A percentile compares a stretch with the other conserved stretches of the same genome.
Evolutionary conservation across 2,888 invertebrate species (phyloP).

Genomic region (Acanthococcus lagerstroemiae): DNA sequence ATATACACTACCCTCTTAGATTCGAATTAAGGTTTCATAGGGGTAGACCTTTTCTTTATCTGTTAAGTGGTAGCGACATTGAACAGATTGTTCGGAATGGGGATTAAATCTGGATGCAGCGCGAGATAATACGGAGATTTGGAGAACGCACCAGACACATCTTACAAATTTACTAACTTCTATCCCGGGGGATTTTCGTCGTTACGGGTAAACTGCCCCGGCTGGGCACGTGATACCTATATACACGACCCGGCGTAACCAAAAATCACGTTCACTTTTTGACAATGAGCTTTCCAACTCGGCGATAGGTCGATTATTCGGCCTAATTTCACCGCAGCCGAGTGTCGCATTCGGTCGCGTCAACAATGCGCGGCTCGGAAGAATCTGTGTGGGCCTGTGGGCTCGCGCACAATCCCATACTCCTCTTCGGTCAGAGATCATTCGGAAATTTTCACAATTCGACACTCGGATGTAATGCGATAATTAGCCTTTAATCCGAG

Average conservation of each 20-base stretch:
- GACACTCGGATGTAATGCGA: no score
- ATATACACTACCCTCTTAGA: slow-evolving; percentile 10
- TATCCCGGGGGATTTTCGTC: not conserved
- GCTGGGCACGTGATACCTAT: not conserved
- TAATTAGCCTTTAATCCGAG: not conserved
- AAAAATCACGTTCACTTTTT: not conserved
- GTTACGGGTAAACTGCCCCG: not conserved
- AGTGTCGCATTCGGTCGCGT: no score
- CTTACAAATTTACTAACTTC: not conserved
- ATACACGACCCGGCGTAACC: not conserved
- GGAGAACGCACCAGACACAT: not conserved
- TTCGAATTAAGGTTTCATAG: slow-evolving; percentile 17
- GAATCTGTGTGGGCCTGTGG: no score
- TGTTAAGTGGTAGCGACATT: slow-evolving; percentile 27
- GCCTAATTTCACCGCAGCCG: no score
- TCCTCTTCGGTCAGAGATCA: no score
- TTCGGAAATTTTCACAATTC: not conserved
- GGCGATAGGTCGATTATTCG: not conserved
- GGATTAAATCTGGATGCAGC: slow-evolving; percentile 2
- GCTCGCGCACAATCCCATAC: no score
- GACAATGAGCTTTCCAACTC: not conserved
- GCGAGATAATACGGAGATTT: not conserved
- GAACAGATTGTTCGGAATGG: slow-evolving; percentile 25
- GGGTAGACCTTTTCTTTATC: slow-evolving; percentile 19
- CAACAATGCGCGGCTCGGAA: no score